Evolutionary conservation across 2,797 vertebrate species (phyloP).

Genomic region (Hoplostethus mediterraneus): DNA sequence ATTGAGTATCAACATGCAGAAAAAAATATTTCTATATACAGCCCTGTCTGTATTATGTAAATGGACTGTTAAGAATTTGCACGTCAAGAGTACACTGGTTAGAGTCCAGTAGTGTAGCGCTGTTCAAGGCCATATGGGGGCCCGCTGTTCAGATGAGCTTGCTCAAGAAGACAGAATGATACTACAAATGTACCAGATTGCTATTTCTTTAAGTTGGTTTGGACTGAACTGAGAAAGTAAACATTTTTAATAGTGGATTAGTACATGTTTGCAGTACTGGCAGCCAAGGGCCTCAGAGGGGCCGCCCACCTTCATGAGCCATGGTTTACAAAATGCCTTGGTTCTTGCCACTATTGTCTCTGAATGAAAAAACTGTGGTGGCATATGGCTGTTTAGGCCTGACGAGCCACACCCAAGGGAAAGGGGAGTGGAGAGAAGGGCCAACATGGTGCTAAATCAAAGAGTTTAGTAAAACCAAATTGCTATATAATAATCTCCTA

Average conservation of each 20-base stretch:
- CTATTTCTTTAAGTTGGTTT: too few species aligned
- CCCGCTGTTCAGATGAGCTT: not conserved
- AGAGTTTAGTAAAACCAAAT: too few species aligned
- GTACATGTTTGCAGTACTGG: not conserved
- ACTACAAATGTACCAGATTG: not conserved
- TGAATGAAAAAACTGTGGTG: constrained; percentile 1
- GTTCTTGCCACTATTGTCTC: not conserved
- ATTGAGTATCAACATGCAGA: constrained; percentile 29
- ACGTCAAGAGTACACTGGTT: not conserved
- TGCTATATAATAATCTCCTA: too few species aligned
- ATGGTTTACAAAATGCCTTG: not conserved
- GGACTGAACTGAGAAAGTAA: too few species aligned
- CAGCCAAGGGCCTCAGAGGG: constrained; percentile 8
- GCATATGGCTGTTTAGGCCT: not conserved
- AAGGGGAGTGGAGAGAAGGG: too few species aligned
- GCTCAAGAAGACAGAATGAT: not conserved
- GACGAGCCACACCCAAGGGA: too few species aligned
- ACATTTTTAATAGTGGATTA: not conserved
- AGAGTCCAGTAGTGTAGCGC: not conserved
- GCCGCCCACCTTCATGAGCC: constrained; percentile 5
- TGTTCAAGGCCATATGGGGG: constrained; percentile 12
- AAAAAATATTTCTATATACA: constrained; percentile 12
- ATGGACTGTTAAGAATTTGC: constrained; percentile 24
- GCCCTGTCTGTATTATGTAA: constrained; percentile 22
- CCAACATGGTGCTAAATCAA: too few species aligned